A percentile compares a stretch with the other conserved stretches of the same genome.
phyloP scores from a whole-genome alignment of 2,888 invertebrate species.

The Helobdella robusta region DNA sequence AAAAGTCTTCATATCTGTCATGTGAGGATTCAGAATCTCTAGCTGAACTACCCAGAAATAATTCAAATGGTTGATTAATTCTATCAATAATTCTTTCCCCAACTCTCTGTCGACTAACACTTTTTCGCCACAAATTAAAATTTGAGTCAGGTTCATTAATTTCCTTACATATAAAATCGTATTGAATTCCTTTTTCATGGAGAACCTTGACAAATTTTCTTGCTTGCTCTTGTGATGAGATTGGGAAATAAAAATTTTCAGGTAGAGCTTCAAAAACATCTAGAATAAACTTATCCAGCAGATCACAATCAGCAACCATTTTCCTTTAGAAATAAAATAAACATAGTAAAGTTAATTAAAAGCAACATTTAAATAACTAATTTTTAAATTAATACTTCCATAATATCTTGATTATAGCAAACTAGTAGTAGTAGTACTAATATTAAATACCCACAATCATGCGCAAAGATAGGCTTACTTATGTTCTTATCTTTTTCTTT shows the following conservation, averaged over 20 bases:
- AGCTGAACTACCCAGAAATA: not conserved
- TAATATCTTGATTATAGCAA: no score
- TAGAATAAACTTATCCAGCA: slow-evolving; percentile 8
- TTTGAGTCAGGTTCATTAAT: slow-evolving; percentile 7
- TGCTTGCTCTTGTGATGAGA: not conserved
- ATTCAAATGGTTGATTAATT: not conserved
- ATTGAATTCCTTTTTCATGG: slow-evolving; percentile 8
- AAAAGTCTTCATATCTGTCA: not conserved
- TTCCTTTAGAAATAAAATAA: no score
- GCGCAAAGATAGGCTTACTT: no score
- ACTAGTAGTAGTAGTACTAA: no score
- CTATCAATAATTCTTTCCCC: slow-evolving; percentile 3
- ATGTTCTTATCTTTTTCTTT: no score
- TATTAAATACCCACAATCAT: no score
- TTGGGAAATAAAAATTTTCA: slow-evolving; percentile 7
- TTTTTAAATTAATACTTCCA: no score
- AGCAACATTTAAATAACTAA: no score
- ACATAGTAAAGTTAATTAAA: no score
- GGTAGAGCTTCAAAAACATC: slow-evolving; percentile 11
- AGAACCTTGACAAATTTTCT: slow-evolving; percentile 11
- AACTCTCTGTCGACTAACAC: not conserved
- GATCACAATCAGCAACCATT: no score
- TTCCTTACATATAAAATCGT: not conserved
- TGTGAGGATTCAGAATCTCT: not conserved
- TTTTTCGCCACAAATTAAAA: slow-evolving; percentile 5